A percentile compares a stretch with the other conserved stretches of the same genome.
These are phyloP conservation scores for Dromaius novaehollandiae DNA, from an alignment of 2,113 vertebrate species.

Conservation along the genomic window DNA sequence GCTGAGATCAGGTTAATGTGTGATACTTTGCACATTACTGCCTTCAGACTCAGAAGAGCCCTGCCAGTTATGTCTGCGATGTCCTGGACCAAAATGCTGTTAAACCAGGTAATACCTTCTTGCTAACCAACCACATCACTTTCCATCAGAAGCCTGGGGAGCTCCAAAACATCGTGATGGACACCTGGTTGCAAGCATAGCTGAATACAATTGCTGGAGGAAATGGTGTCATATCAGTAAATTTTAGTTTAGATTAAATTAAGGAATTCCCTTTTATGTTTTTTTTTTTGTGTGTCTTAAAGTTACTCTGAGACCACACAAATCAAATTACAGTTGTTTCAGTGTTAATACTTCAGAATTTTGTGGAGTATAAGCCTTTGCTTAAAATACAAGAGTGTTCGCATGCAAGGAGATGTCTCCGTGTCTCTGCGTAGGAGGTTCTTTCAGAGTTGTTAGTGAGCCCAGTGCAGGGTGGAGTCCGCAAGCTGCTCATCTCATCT, in stretches of 20 bases:
- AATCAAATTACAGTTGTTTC: background rate
- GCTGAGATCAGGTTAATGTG: background rate
- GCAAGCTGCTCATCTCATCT: background rate
- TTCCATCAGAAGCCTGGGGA: background rate
- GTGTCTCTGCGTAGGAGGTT: background rate
- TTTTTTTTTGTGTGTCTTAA: background rate
- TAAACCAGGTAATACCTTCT: background rate
- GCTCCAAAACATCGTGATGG: background rate
- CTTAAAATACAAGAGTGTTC: rapidly evolving
- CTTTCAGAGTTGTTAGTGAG: background rate
- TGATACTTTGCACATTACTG: background rate
- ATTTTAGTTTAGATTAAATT: background rate
- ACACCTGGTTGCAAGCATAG: background rate
- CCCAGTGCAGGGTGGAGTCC: background rate
- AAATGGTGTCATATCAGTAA: rapidly evolving
- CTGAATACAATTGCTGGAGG: background rate
- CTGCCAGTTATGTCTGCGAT: background rate
- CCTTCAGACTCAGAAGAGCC: background rate
- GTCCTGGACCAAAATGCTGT: background rate
- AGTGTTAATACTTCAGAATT: background rate
- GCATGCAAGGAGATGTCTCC: background rate
- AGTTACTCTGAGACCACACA: background rate
- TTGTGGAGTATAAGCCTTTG: background rate
- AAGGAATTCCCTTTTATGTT: background rate
- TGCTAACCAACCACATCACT: background rate